Evolutionary conservation across 2,888 invertebrate genomes (phyloP).

Genomic region (Yponomeuta evonymella): DNA sequence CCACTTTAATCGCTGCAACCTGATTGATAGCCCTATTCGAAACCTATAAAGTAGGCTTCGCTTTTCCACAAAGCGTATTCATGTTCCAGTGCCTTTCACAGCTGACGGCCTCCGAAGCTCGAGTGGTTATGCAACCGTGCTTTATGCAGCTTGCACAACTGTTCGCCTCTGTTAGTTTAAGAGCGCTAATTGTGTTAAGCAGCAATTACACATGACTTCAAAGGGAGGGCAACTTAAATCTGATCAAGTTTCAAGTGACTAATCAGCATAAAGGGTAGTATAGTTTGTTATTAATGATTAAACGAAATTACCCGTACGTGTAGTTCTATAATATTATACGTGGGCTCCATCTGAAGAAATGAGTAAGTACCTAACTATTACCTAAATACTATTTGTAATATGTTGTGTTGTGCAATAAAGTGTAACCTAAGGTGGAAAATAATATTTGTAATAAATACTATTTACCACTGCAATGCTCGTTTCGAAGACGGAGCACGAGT

Average conservation of each 20-base stretch:
- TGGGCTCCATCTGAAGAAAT: too few species aligned
- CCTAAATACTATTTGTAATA: too few species aligned
- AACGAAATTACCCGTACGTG: too few species aligned
- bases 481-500: too few species aligned
- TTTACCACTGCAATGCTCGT: too few species aligned
- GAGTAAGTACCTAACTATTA: too few species aligned
- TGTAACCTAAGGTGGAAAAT: too few species aligned
- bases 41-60: not conserved
- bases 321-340: too few species aligned
- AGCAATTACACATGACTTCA: not conserved
- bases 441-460: too few species aligned
- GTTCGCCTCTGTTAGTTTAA: constrained; percentile 26
- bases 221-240: not conserved
- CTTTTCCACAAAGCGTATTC: not conserved
- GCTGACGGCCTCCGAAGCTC: constrained; percentile 42
- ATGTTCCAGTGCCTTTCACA: constrained; percentile 19
- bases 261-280: not conserved
- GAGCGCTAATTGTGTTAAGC: constrained; percentile 25
- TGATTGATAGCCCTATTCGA: not conserved
- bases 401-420: too few species aligned
- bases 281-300: too few species aligned
- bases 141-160: constrained; percentile 47
- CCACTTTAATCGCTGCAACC: too few species aligned
- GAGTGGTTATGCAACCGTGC: constrained; percentile 43
- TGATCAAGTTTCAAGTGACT: not conserved